Base-by-base conservation (phyloP, 2,113 vertebrate species). In the Bufo bufo region DNA sequence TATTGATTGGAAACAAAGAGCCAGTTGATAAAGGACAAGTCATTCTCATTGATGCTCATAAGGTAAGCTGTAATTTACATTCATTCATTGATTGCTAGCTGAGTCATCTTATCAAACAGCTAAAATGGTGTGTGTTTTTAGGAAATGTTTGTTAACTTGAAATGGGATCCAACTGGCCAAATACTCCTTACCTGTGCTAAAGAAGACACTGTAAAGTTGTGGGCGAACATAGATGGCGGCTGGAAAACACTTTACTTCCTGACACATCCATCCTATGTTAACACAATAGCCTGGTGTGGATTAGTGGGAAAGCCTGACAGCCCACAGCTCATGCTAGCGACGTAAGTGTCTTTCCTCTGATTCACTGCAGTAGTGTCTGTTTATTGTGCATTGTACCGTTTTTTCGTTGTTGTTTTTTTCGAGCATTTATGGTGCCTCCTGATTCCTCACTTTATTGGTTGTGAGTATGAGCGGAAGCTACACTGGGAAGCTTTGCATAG, bases 101-200 rank as follows among this genome's bases (percentile, higher is more conserved):
- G 7, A 75, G 45, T 2, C 47, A 19, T 75, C 16, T 2, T 17
- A 75, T 47, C 16, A 4, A 3, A 4, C 49, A 20, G 47, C n/a
- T 63, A 47, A 81, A 61, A 10, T 59, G n/a, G 1, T 23, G 33
- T 45, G 4, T 45, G 0, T 47, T 75, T 50, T 9, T 90, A 99
- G 98, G 98, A 99, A 90, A 95, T 95, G 4, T 93, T 99, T 90
- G 94, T 92, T 89, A 96, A 95, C 52, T 95, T 99, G 95, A 97
- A 96, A 84, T 99, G 98, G 98, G 97, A 96, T 91, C 97, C 98
- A 0, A 94, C 92, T 0, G 98, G 98, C 5, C 95, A 94, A 90
- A 95, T 97, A 59, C 92, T 99, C 23, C 91, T 99, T 92, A 99
- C 96, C 0, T 99, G 97, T 94, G 98, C 97, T 91, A 99, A 98